A percentile compares a stretch with the other conserved stretches of the same genome.
Conservation (phyloP, 2,888 invertebrate genomes). For the Himalopsyche tibetana region DNA sequence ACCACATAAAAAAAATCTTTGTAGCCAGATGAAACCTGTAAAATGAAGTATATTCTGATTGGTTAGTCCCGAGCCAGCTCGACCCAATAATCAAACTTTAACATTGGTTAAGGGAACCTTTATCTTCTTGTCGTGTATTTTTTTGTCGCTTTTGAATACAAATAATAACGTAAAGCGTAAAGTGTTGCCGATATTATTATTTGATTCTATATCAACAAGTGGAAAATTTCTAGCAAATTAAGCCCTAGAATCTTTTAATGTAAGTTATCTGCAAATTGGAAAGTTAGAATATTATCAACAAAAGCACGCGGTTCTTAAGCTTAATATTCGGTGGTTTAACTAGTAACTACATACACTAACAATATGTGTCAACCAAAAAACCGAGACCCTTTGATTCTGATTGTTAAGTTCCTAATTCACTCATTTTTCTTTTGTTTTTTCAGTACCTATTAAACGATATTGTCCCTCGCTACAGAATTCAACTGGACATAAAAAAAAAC, state of each 20-base stretch:
- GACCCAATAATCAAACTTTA: neutral
- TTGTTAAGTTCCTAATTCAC: too few species aligned
- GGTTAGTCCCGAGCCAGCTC: neutral
- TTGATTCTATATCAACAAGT: neutral
- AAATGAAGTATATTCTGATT: neutral
- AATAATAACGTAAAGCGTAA: neutral
- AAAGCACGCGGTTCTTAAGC: too few species aligned
- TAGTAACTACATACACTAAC: too few species aligned
- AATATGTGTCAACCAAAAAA: too few species aligned
- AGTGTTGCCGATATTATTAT: neutral
- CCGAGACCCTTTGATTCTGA: too few species aligned
- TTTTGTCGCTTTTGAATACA: neutral
- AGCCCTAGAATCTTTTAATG: neutral
- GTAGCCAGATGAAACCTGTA: neutral
- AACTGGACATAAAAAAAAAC: neutral
- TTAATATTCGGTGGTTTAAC: too few species aligned
- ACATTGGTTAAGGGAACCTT: neutral
- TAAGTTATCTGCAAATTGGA: too few species aligned
- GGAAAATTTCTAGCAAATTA: neutral
- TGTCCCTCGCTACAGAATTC: neutral
- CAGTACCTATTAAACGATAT: too few species aligned
- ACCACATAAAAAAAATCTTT: conserved; percentile 9
- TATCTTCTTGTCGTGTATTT: neutral
- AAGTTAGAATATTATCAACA: too few species aligned
- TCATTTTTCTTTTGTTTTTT: too few species aligned